A percentile compares a stretch with the other conserved stretches of the same genome.
phyloP scores from a whole-genome alignment of 2,797 vertebrate species.

The Malacoctenus gilli region DNA sequence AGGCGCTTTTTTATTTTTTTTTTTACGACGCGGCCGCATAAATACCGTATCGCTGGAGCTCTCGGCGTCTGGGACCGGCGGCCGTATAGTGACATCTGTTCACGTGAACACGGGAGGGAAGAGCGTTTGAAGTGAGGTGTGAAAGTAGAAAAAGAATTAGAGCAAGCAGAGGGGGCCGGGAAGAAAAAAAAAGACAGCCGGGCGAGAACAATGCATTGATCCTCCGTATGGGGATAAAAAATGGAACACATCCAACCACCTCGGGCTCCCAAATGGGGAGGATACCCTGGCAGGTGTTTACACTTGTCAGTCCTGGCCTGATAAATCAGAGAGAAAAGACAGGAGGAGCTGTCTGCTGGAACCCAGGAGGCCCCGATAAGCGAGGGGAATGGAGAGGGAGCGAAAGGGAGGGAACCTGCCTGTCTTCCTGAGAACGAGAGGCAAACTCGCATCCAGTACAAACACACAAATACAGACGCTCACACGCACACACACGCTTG shows the following conservation, averaged over 20 bases:
- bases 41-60: slow-evolving; percentile 30
- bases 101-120: slow-evolving; percentile 30
- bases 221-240: slow-evolving; percentile 54
- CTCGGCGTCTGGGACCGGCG: slow-evolving; percentile 14
- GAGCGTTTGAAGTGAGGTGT: slow-evolving; percentile 33
- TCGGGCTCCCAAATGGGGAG: slow-evolving; percentile 48
- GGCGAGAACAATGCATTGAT: slow-evolving; percentile 57
- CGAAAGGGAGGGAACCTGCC: slow-evolving; percentile 49
- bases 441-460: slow-evolving; percentile 41
- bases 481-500: slow-evolving; percentile 7
- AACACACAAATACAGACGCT: slow-evolving; percentile 24
- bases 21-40: slow-evolving; percentile 39
- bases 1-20: too few relatives aligned
- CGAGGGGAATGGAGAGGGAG: slow-evolving; percentile 41
- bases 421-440: slow-evolving; percentile 42
- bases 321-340: slow-evolving; percentile 70
- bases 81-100: slow-evolving; percentile 43
- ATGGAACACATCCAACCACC: slow-evolving; percentile 62
- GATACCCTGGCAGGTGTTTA: slow-evolving; percentile 74
- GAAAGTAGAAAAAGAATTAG: slow-evolving; percentile 34
- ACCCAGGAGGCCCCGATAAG: slow-evolving; percentile 65
- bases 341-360: slow-evolving; percentile 65
- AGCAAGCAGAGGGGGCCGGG: slow-evolving; percentile 7
- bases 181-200: slow-evolving; percentile 38
- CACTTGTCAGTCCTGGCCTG: slow-evolving; percentile 70